Evolutionary conservation across 1,140 invertebrate genomes (phyloP).

Genomic region (Lordiphosa collinella): DNA sequence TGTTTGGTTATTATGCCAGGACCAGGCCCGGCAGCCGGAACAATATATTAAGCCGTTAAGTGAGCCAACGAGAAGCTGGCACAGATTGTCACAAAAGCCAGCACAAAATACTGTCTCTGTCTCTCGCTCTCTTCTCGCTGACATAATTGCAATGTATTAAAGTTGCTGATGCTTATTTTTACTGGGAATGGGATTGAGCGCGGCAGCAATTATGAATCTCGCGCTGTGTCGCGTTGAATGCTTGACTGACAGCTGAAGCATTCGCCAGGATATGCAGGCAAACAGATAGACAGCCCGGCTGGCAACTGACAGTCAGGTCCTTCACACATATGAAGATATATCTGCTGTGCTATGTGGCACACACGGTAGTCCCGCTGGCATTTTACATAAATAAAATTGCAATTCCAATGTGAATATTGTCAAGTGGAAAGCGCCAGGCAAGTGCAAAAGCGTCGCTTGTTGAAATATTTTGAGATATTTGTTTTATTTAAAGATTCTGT

Average conservation of each 20-base stretch:
- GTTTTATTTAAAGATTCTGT: too few relatives aligned
- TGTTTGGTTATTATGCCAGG: too few relatives aligned
- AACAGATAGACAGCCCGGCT: slow-evolving; percentile 10
- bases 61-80: slow-evolving; percentile 53
- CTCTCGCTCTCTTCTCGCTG: slow-evolving; percentile 26
- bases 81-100: slow-evolving; percentile 56
- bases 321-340: slow-evolving; percentile 58
- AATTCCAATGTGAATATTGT: slow-evolving; percentile 11
- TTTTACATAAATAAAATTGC: slow-evolving; percentile 30
- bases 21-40: slow-evolving; percentile 59
- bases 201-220: slow-evolving; percentile 71
- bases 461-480: too few relatives aligned
- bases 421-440: neutral
- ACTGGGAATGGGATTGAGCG: slow-evolving; percentile 14
- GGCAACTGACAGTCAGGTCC: slow-evolving; percentile 33
- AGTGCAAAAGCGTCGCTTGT: too few relatives aligned
- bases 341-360: slow-evolving; percentile 14
- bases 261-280: slow-evolving; percentile 36
- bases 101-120: neutral
- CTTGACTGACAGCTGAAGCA: slow-evolving; percentile 64
- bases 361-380: slow-evolving; percentile 34
- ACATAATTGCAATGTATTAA: slow-evolving; percentile 75
- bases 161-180: slow-evolving; percentile 45
- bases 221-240: slow-evolving; percentile 54
- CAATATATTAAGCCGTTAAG: slow-evolving; percentile 77